Evolutionary conservation across 2,797 vertebrate genomes (phyloP).

Genomic region (Neostethus bicornis): DNA sequence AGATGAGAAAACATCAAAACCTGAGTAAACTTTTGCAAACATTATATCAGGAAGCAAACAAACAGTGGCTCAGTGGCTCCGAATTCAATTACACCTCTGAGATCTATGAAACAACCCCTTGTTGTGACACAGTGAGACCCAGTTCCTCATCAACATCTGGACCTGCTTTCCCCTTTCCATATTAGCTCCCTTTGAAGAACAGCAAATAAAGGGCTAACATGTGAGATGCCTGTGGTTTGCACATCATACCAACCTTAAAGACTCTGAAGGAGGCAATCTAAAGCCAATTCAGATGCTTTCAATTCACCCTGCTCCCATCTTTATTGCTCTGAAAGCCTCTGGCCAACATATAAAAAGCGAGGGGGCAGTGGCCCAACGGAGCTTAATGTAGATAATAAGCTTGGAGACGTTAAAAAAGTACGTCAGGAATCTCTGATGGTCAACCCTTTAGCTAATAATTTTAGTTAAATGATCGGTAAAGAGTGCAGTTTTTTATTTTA

Average conservation of each 20-base stretch:
- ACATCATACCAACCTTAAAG: conserved; percentile 52
- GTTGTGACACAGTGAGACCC: conserved; percentile 51
- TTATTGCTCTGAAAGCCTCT: conserved; percentile 44
- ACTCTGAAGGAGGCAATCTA: conserved; percentile 38
- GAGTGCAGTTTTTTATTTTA: conserved; percentile 1
- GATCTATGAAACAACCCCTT: conserved; percentile 25
- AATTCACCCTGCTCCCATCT: conserved; percentile 56
- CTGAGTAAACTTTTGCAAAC: background rate
- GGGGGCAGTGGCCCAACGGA: conserved; percentile 15
- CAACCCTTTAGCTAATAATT: conserved; percentile 35
- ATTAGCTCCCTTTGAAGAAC: conserved; percentile 75
- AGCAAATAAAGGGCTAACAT: conserved; percentile 75
- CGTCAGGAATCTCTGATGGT: conserved; percentile 8
- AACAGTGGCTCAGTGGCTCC: conserved; percentile 5
- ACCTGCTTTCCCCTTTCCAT: conserved; percentile 66
- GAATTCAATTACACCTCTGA: conserved; percentile 12
- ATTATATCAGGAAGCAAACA: conserved; percentile 15
- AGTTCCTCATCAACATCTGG: conserved; percentile 78
- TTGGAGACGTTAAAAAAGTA: conserved; percentile 10
- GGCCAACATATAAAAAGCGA: conserved; percentile 23
- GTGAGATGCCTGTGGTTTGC: conserved; percentile 63
- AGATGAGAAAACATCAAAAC: conserved; percentile 13
- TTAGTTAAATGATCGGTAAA: conserved; percentile 7
- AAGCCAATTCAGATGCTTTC: conserved; percentile 71
- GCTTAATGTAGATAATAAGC: conserved; percentile 7